Percentiles rank a stretch among this genome's conserved stretches.
These are phyloP conservation scores for Abramis brama DNA, from an alignment of 2,113 vertebrate genomes.

Conservation along the genomic window DNA sequence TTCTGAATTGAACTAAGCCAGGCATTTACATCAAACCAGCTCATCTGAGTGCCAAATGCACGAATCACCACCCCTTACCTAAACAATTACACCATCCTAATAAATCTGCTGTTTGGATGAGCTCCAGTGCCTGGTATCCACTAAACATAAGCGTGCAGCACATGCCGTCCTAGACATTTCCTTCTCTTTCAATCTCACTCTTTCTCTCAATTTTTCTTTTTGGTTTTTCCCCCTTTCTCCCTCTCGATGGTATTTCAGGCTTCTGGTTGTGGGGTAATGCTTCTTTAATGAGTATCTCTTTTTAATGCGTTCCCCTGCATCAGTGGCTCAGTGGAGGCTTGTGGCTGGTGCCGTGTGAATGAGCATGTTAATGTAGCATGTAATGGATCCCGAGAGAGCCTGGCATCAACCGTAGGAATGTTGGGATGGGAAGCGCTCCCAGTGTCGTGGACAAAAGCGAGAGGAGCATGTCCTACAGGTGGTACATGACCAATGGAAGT, in stretches of 20 bases:
- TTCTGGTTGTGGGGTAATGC: slow-evolving; percentile 61
- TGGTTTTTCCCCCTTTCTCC: background rate
- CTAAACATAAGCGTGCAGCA: slow-evolving; percentile 55
- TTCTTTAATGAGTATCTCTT: slow-evolving; percentile 67
- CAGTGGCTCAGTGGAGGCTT: slow-evolving; percentile 42
- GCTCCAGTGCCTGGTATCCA: slow-evolving; percentile 42
- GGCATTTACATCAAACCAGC: slow-evolving; percentile 31
- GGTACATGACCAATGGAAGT: slow-evolving; percentile 17
- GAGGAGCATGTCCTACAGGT: slow-evolving; percentile 4
- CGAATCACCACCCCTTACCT: slow-evolving; percentile 45
- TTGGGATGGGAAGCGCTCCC: slow-evolving; percentile 21
- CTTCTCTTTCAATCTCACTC: slow-evolving; percentile 27
- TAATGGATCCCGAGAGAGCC: slow-evolving; percentile 60
- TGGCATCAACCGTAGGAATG: slow-evolving; percentile 22
- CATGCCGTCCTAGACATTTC: slow-evolving; percentile 22
- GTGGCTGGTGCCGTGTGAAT: slow-evolving; percentile 55
- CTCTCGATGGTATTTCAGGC: slow-evolving; percentile 43
- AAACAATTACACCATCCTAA: slow-evolving; percentile 43
- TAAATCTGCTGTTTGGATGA: slow-evolving; percentile 46
- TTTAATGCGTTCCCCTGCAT: slow-evolving; percentile 60
- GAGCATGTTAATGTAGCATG: slow-evolving; percentile 62
- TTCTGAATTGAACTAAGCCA: slow-evolving; percentile 25
- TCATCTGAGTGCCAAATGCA: background rate
- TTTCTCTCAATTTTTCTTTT: slow-evolving; percentile 13
- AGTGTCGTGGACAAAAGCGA: background rate